phyloP scores from a whole-genome alignment of 2,888 invertebrate species.

The Orthonevra nobilis region DNA sequence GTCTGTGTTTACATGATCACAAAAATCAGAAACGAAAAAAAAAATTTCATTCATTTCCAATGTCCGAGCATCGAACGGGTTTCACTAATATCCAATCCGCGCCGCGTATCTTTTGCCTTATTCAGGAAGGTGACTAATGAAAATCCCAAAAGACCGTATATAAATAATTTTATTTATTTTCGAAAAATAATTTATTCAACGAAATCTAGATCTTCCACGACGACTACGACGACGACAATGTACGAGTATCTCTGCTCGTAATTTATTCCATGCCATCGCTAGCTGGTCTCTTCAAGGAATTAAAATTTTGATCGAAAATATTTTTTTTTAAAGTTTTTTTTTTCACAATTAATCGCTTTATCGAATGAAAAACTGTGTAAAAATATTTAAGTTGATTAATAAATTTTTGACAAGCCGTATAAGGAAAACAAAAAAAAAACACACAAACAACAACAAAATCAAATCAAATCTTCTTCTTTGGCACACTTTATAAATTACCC shows the following conservation, averaged over 20 bases:
- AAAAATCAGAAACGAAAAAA: too few species aligned
- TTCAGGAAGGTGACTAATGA: constrained; percentile 1
- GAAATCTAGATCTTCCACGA: constrained; percentile 41
- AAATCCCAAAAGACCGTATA: constrained; percentile 9
- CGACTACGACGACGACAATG: too few species aligned
- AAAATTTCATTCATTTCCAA: constrained; percentile 17
- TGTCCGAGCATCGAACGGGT: not conserved
- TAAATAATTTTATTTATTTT: not conserved
- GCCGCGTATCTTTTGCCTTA: not conserved
- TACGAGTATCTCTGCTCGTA: too few species aligned
- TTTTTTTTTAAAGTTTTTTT: not conserved
- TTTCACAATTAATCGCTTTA: constrained; percentile 28
- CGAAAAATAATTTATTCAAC: constrained; percentile 28
- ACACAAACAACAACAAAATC: too few species aligned
- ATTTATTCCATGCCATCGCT: constrained; percentile 32
- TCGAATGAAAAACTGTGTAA: not conserved
- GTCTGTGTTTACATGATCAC: too few species aligned
- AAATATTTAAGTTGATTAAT: constrained; percentile 25
- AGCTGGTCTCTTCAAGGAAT: not conserved
- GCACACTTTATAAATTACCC: constrained; percentile 56
- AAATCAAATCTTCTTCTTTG: constrained; percentile 24
- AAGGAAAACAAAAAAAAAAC: not conserved
- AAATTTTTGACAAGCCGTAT: constrained; percentile 2
- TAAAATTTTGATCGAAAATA: constrained; percentile 5
- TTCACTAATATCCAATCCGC: constrained; percentile 6